phyloP scores from a whole-genome alignment of 2,797 vertebrate species.

The Cottoperca gobio region DNA sequence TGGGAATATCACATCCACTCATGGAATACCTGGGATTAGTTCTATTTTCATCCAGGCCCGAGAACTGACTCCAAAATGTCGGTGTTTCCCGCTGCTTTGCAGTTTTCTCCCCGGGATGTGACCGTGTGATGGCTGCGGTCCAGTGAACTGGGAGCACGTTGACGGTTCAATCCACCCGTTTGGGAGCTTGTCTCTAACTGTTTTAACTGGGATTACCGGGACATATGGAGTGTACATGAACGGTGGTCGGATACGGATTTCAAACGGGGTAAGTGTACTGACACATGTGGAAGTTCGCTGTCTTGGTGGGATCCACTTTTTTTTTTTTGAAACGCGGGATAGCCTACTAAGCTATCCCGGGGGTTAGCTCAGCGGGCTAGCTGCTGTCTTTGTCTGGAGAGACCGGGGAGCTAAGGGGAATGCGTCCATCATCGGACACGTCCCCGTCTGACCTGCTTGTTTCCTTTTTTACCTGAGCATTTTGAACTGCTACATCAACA shows the following conservation, averaged over 20 bases:
- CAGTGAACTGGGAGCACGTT: slow-evolving; percentile 77
- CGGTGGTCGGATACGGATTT: slow-evolving; percentile 43
- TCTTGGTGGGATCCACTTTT: slow-evolving; percentile 14
- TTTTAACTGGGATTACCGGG: slow-evolving; percentile 26
- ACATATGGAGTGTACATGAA: slow-evolving; percentile 73
- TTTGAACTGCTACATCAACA: accelerated
- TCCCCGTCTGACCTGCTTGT: slow-evolving; percentile 56
- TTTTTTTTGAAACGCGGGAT: slow-evolving; percentile 54
- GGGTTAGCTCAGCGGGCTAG: slow-evolving; percentile 75
- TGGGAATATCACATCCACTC: slow-evolving; percentile 36
- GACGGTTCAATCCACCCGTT: slow-evolving; percentile 50
- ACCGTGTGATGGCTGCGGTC: slow-evolving; percentile 77
- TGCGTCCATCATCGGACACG: slow-evolving; percentile 75
- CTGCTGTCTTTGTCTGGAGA: slow-evolving; percentile 78
- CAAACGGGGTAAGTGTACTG: slow-evolving; percentile 63
- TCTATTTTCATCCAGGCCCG: neutral
- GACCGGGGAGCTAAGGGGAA: slow-evolving; percentile 60
- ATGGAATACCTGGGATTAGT: slow-evolving; percentile 51
- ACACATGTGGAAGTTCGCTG: neutral
- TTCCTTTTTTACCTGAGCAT: neutral
- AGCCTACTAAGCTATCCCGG: slow-evolving; percentile 62
- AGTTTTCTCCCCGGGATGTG: slow-evolving; percentile 56
- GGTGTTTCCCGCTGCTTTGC: slow-evolving; percentile 43
- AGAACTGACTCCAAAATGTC: slow-evolving; percentile 21
- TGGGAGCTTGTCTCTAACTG: slow-evolving; percentile 6